Evolutionary conservation across 2,797 vertebrate species (phyloP), one percentile per base, ranked within the genome.

Genomic region (Gallinago nigripennis): DNA sequence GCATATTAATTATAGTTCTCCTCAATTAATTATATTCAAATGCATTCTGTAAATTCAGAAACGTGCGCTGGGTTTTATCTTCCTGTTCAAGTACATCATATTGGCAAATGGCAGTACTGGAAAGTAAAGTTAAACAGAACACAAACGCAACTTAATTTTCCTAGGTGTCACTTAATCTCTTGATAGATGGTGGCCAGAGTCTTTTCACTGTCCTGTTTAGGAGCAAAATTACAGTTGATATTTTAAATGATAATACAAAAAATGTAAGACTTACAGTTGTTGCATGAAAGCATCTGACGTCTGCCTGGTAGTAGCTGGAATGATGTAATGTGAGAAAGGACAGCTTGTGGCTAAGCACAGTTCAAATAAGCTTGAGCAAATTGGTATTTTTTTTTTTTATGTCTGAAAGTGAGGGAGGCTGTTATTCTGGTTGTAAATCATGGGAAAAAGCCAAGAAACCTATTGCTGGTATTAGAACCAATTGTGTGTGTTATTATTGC

Each of bases 341-440:
- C 53, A 79, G 43, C 60, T 94, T 88, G 33, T 90, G 81, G 37
- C 75, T 90, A 94, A 92, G 54, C 58, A 35, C 33, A 56, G 53
- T 51, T 96, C 72, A 93, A 92, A 87, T 66, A 63, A 90, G 57
- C 72, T 91, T 92, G 43, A 90, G 25, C 68, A 71, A 83, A 63
- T 50, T 50, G 41, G 16, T 57, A 30, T 17, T 30, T 79, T 15
- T n/a, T 71, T 84, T 80, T n/a, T 30, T 8, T 3, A 30, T 37
- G 24, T 89, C 58, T 80, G 33, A 61, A 73, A 83, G 24, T 63
- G 70, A 71, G 80, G 20, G 64, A 63, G 51, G 43, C 37, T 83
- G 16, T 73, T 90, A 54, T 24, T 82, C 25, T 58, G 50, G 23
- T 84, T 81, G 54, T 70, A 89, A 88, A 83, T 93, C 18, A 43